These are phyloP conservation scores for Leuciscus idus DNA, from an alignment of 2,113 vertebrate species.

Conservation along the genomic window DNA sequence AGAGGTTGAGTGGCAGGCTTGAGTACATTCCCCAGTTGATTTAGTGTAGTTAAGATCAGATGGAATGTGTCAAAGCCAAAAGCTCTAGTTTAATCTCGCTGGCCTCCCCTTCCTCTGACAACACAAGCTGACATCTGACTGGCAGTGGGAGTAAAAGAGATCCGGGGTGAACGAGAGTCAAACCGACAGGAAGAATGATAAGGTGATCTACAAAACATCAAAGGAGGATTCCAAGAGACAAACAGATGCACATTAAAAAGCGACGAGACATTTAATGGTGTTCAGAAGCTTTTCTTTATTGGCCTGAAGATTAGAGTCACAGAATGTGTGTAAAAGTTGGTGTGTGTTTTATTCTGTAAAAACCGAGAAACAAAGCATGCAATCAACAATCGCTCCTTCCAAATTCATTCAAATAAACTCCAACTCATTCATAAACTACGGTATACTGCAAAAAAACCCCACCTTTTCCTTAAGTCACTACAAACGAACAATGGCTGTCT, in stretches of 20 bases:
- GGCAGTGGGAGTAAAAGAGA: conserved; percentile 59
- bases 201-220: conserved; percentile 20
- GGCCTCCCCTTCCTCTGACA: conserved; percentile 50
- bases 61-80: conserved; percentile 76
- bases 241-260: conserved; percentile 15
- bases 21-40: conserved; percentile 76
- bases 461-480: neutral
- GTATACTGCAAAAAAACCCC: neutral
- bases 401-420: conserved; percentile 59
- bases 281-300: conserved; percentile 77
- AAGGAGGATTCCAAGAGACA: conserved; percentile 41
- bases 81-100: conserved; percentile 58
- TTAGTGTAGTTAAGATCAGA: conserved; percentile 76
- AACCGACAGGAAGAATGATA: conserved; percentile 33
- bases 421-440: conserved; percentile 3
- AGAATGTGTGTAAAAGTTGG: conserved; percentile 29
- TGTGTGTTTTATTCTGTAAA: conserved; percentile 34
- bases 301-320: conserved; percentile 68
- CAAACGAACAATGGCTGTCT: neutral
- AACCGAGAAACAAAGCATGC: conserved; percentile 30
- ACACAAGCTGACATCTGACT: conserved; percentile 63
- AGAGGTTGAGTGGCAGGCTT: conserved; percentile 53
- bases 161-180: conserved; percentile 35
- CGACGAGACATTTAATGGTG: conserved; percentile 20
- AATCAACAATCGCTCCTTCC: conserved; percentile 42